Percentiles rank a stretch among this genome's conserved stretches.
Evolutionary conservation across 2,113 vertebrate species (phyloP).

Genomic region (Halichoeres trimaculatus): DNA sequence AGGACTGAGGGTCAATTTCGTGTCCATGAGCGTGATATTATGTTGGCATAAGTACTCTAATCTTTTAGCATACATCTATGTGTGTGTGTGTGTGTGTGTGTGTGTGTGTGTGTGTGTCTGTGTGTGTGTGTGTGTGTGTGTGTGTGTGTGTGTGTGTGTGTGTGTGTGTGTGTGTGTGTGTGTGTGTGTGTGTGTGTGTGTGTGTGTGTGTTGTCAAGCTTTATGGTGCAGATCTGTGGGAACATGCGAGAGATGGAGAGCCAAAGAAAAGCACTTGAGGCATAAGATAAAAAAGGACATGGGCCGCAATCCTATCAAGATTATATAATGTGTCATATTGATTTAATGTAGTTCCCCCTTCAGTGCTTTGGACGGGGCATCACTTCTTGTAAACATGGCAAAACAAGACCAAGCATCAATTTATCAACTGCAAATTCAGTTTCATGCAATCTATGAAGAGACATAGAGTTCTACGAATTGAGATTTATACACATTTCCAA

Average conservation of each 20-base stretch:
- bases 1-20: slow-evolving; percentile 4
- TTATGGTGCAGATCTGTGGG: background rate
- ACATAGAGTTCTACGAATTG: background rate
- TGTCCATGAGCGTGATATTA: slow-evolving; percentile 14
- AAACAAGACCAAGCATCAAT: background rate
- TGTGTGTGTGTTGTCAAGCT: background rate
- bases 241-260: background rate
- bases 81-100: background rate
- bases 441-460: background rate
- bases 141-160: background rate
- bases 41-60: background rate
- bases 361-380: background rate
- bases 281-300: background rate
- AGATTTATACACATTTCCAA: background rate
- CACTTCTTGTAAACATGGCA: background rate
- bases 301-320: slow-evolving; percentile 1
- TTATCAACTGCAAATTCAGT: background rate
- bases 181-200: background rate
- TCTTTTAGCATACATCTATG: background rate
- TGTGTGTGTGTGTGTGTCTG: background rate
- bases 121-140: background rate
- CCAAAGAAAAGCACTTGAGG: background rate
- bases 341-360: background rate
- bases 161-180: too few relatives aligned
- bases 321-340: background rate